A percentile compares a stretch with the other conserved stretches of the same genome.
Conservation (phyloP, 1,140 invertebrate genomes). For the Ceratitis capitata region DNA sequence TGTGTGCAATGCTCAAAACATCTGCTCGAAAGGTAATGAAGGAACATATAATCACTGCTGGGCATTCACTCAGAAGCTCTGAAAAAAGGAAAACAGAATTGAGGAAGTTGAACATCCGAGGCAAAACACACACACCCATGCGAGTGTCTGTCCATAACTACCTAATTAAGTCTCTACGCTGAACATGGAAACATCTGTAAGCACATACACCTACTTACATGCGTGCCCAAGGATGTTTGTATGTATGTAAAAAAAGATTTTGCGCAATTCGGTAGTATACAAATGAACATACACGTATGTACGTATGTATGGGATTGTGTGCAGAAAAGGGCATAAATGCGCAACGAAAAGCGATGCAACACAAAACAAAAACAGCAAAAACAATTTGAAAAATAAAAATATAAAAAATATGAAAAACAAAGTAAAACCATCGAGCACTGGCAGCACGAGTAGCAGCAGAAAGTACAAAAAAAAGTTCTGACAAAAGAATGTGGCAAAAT, state of each 20-base stretch:
- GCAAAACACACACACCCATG: background rate
- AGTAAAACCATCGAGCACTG: background rate
- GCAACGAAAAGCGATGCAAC: background rate
- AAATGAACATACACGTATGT: too few relatives aligned
- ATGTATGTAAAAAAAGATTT: background rate
- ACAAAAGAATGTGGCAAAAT: conserved; percentile 39
- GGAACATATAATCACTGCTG: background rate
- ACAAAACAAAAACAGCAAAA: background rate
- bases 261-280: background rate
- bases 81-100: too few relatives aligned
- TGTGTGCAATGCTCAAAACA: background rate
- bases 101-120: background rate
- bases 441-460: background rate
- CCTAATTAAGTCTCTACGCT: background rate
- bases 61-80: too few relatives aligned
- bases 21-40: background rate
- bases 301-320: too few relatives aligned
- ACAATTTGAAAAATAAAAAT: background rate
- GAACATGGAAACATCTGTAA: background rate
- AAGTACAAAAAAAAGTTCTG: background rate
- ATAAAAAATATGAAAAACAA: background rate
- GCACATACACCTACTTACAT: background rate
- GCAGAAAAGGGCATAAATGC: background rate
- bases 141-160: background rate
- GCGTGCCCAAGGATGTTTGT: background rate